These are phyloP conservation scores for Bovichtus variegatus DNA, from an alignment of 2,797 vertebrate genomes.

Conservation along the genomic window DNA sequence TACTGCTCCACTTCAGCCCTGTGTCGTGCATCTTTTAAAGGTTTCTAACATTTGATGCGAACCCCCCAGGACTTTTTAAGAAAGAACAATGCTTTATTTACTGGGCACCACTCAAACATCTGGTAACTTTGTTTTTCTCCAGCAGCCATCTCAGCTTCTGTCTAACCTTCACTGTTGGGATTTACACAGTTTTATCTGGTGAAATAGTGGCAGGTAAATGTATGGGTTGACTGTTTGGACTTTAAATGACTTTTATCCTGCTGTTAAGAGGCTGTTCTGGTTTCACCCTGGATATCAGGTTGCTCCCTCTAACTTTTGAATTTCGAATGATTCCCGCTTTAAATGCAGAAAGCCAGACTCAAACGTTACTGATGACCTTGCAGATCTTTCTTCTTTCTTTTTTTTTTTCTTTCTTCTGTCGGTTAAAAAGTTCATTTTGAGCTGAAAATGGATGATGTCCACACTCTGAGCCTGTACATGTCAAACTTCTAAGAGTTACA, in stretches of 20 bases:
- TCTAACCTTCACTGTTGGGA: not conserved
- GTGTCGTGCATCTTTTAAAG: not conserved
- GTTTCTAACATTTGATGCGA: constrained; percentile 15
- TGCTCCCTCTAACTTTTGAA: not conserved
- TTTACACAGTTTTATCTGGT: not conserved
- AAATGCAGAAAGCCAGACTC: not conserved
- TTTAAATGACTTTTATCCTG: too few species aligned
- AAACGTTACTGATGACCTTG: not conserved
- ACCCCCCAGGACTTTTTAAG: constrained; percentile 4
- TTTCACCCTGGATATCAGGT: not conserved
- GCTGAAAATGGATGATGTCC: not conserved
- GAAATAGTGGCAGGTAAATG: not conserved
- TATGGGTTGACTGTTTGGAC: not conserved
- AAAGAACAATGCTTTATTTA: constrained; percentile 40
- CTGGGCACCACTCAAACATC: constrained; percentile 5
- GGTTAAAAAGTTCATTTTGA: not conserved
- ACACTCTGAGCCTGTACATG: constrained; percentile 4
- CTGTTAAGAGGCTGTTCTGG: too few species aligned
- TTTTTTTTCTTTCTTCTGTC: not conserved
- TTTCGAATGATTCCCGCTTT: not conserved
- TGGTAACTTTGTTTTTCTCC: not conserved
- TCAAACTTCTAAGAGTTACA: constrained; percentile 16
- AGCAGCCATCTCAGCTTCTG: constrained; percentile 1
- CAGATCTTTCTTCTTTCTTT: too few species aligned
- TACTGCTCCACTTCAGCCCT: constrained; percentile 1